These are phyloP conservation scores for Lasioglossum vierecki DNA, from an alignment of 2,888 invertebrate genomes.

Conservation along the genomic window DNA sequence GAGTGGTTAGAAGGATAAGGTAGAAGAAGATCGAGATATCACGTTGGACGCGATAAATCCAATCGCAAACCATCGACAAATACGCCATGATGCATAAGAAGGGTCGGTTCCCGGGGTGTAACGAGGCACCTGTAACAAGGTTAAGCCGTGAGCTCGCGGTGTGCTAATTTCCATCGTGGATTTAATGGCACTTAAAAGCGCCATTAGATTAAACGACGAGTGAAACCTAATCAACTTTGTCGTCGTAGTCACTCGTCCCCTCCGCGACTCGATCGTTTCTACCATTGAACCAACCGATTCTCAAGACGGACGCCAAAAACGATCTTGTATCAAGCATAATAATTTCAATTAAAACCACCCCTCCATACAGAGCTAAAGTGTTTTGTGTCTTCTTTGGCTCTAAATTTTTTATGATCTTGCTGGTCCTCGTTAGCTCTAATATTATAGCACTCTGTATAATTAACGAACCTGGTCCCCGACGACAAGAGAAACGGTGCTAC, in stretches of 20 bases:
- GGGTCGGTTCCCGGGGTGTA: slow-evolving; percentile 28
- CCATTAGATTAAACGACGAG: slow-evolving; percentile 56
- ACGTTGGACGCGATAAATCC: not conserved
- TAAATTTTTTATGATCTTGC: not conserved
- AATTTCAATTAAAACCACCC: not conserved
- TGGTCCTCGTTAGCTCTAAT: not conserved
- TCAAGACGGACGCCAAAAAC: not conserved
- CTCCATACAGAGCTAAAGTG: not conserved
- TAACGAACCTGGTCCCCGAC: not conserved
- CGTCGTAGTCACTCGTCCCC: slow-evolving; percentile 27
- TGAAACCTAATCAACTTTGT: slow-evolving; percentile 60
- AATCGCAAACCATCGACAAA: slow-evolving; percentile 38
- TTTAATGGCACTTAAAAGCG: slow-evolving; percentile 64
- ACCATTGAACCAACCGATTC: not conserved
- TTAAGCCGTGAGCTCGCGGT: slow-evolving; percentile 59
- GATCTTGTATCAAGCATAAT: not conserved
- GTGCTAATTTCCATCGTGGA: slow-evolving; percentile 60
- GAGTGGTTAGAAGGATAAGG: not conserved
- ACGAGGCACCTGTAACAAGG: slow-evolving; percentile 60
- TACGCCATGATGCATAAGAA: slow-evolving; percentile 41
- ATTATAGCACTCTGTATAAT: not conserved
- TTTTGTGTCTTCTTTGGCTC: not conserved
- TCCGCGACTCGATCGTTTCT: slow-evolving; percentile 16
- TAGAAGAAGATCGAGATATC: not conserved
- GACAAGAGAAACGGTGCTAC: not conserved